Conservation (phyloP, 2,797 vertebrate genomes). For the Momotus momota region DNA sequence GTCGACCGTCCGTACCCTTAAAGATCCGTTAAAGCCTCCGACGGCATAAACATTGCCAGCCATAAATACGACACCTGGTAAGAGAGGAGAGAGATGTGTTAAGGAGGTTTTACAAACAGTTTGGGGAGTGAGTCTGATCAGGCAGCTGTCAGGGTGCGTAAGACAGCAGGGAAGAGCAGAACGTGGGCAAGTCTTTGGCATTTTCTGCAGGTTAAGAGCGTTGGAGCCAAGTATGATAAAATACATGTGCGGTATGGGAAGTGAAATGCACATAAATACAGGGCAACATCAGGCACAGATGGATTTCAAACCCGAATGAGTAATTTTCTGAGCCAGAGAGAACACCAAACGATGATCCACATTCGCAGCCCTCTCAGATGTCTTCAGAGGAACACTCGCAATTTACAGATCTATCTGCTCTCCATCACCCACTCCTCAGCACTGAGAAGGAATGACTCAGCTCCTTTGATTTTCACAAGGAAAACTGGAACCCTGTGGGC, state of each 20-base stretch:
- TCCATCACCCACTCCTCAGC: neutral
- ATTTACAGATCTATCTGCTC: neutral
- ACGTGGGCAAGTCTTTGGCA: rapidly evolving
- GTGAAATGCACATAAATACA: neutral
- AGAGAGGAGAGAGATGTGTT: neutral
- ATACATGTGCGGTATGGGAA: rapidly evolving
- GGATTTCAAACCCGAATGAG: conserved; percentile 17
- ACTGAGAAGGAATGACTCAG: neutral
- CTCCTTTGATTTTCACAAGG: neutral
- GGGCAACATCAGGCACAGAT: neutral
- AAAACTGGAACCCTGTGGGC: neutral
- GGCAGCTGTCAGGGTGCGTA: rapidly evolving
- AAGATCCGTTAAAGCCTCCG: conserved; percentile 93
- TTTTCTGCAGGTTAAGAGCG: neutral
- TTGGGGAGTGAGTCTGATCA: rapidly evolving
- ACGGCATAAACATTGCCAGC: conserved; percentile 90
- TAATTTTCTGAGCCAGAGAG: neutral
- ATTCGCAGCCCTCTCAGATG: neutral
- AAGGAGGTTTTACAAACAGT: neutral
- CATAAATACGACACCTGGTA: conserved; percentile 92
- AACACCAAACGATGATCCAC: conserved; percentile 19
- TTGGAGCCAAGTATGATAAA: neutral
- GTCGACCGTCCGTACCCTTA: conserved; percentile 93
- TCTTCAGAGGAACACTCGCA: neutral
- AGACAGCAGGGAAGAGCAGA: neutral